Conservation (phyloP, 2,113 vertebrate species). For the Neodon shergylaensis region DNA sequence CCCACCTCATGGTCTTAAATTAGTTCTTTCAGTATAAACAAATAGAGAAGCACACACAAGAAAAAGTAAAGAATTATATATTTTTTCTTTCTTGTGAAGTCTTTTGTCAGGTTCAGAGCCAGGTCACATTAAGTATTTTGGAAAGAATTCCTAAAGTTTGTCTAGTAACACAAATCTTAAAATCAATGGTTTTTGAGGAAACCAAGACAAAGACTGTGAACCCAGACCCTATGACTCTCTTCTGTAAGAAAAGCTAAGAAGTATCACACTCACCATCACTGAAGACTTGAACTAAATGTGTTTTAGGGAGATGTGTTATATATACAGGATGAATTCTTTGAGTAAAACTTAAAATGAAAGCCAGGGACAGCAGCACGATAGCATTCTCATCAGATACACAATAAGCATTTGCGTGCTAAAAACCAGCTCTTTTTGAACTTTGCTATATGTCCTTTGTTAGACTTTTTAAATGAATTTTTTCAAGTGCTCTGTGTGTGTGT, state of each 20-base stretch:
- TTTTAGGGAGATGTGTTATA: background rate
- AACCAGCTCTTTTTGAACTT: background rate
- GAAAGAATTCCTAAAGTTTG: background rate
- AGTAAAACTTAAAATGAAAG: background rate
- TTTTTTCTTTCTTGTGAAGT: background rate
- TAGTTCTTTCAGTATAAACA: background rate
- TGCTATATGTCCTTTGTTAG: background rate
- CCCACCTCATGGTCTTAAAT: background rate
- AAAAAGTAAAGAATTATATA: background rate
- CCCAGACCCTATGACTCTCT: background rate
- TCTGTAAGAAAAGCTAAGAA: background rate
- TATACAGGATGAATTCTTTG: background rate
- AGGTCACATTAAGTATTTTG: background rate
- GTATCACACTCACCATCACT: background rate
- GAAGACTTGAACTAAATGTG: background rate
- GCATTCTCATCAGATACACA: background rate
- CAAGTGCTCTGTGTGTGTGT: background rate
- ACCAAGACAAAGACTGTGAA: background rate
- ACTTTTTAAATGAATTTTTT: background rate
- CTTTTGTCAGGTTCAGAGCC: background rate
- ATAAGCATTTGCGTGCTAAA: background rate
- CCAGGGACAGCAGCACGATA: background rate
- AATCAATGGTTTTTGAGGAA: background rate
- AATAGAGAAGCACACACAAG: background rate
- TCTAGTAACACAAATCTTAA: background rate